phyloP scores from a whole-genome alignment of 2,113 vertebrate genomes.

The Azemiops feae region DNA sequence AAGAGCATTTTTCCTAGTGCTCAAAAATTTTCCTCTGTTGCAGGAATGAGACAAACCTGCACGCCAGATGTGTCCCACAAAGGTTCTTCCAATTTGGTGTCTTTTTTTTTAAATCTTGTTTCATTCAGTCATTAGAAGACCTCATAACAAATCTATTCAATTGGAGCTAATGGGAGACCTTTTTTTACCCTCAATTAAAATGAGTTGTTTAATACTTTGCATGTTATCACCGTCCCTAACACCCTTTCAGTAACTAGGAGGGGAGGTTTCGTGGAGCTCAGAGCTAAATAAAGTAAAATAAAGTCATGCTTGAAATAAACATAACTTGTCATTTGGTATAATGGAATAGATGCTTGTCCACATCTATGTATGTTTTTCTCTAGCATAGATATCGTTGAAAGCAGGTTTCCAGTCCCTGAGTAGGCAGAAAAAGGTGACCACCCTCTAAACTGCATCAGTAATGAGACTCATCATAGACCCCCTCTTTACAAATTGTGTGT shows the following conservation, averaged over 20 bases:
- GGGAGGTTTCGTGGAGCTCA: neutral
- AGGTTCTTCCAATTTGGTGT: neutral
- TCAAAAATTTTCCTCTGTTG: neutral
- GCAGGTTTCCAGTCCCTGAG: neutral
- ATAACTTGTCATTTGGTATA: neutral
- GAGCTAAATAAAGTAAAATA: neutral
- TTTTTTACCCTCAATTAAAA: neutral
- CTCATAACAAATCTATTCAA: neutral
- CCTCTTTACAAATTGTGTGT: neutral
- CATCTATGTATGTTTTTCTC: neutral
- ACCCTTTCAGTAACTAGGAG: neutral
- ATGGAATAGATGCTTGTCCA: neutral
- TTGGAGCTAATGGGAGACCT: neutral
- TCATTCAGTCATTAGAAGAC: neutral
- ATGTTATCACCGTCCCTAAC: neutral
- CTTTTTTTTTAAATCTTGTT: neutral
- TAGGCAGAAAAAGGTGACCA: neutral
- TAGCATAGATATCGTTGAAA: neutral
- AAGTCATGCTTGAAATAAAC: neutral
- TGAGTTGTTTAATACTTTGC: neutral
- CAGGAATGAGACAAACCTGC: neutral
- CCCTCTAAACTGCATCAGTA: neutral
- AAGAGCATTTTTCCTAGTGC: neutral
- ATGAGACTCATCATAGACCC: neutral
- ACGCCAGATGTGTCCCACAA: neutral